Conservation (phyloP, 2,888 invertebrate species). For the Apamea anceps region DNA sequence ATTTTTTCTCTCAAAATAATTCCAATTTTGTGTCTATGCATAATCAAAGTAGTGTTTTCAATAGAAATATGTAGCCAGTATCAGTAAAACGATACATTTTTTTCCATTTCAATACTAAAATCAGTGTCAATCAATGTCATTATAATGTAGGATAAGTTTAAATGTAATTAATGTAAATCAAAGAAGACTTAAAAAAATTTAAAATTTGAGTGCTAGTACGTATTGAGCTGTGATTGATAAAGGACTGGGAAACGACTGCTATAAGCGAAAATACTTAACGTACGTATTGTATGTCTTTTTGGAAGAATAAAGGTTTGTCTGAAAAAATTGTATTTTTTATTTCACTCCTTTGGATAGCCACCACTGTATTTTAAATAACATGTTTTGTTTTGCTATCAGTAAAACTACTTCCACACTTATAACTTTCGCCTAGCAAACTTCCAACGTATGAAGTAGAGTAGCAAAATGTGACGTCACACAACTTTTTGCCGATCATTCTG, state of each 20-base stretch:
- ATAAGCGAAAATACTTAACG: constrained; percentile 40
- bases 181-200: constrained; percentile 40
- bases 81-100: not conserved
- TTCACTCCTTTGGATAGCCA: not conserved
- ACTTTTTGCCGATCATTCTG: not conserved
- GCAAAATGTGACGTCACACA: not conserved
- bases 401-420: too few relatives aligned
- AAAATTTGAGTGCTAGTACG: constrained; percentile 42
- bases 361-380: too few relatives aligned
- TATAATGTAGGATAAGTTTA: constrained; percentile 27
- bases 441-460: too few relatives aligned
- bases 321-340: constrained; percentile 25
- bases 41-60: constrained; percentile 11
- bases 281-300: constrained; percentile 53
- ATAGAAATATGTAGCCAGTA: constrained; percentile 15
- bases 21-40: constrained; percentile 6
- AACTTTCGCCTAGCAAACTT: too few relatives aligned
- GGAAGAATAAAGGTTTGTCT: constrained; percentile 46
- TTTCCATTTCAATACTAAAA: constrained; percentile 5
- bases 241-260: constrained; percentile 53
- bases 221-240: constrained; percentile 52
- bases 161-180: constrained; percentile 11
- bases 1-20: not conserved
- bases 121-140: constrained; percentile 8
- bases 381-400: too few relatives aligned